Conservation (phyloP, 2,797 vertebrate genomes). For the Enteromius unitaeniatus region DNA sequence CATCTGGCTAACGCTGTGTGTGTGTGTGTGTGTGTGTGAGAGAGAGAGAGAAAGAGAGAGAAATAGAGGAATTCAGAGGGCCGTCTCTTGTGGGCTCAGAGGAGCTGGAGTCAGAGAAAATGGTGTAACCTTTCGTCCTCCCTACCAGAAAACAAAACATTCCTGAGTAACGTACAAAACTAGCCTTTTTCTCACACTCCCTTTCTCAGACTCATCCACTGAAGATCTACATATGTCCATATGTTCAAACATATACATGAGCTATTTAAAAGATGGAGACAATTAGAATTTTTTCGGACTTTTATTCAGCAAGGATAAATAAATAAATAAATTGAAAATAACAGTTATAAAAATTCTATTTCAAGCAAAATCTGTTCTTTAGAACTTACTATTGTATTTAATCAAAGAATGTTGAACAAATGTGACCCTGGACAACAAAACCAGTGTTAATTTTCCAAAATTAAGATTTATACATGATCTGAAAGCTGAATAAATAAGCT, state of each 20-base stretch:
- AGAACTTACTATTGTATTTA: not conserved
- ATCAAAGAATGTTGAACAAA: not conserved
- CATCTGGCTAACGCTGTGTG: not conserved
- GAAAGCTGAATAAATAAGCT: too few species aligned
- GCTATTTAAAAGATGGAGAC: not conserved
- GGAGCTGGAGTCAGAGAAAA: slow-evolving; percentile 46
- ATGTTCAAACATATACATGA: not conserved
- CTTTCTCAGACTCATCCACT: not conserved
- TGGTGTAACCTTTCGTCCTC: slow-evolving; percentile 53
- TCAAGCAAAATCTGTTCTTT: not conserved
- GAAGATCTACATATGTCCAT: not conserved
- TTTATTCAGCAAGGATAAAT: not conserved
- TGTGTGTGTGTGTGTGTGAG: not conserved
- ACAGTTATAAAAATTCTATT: not conserved
- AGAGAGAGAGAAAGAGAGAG: not conserved
- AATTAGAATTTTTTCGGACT: not conserved
- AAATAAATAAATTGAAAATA: not conserved
- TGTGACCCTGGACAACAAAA: too few species aligned
- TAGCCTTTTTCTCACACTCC: slow-evolving; percentile 58
- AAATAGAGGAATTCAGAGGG: slow-evolving; percentile 12
- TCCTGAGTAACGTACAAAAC: slow-evolving; percentile 55
- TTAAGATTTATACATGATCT: too few species aligned
- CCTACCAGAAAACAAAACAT: slow-evolving; percentile 74
- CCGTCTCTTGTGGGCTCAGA: slow-evolving; percentile 30
- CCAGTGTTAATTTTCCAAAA: too few species aligned